Percentiles rank a stretch among this genome's conserved stretches.
Evolutionary conservation across 2,113 vertebrate species (phyloP).

Genomic region (Platichthys flesus): DNA sequence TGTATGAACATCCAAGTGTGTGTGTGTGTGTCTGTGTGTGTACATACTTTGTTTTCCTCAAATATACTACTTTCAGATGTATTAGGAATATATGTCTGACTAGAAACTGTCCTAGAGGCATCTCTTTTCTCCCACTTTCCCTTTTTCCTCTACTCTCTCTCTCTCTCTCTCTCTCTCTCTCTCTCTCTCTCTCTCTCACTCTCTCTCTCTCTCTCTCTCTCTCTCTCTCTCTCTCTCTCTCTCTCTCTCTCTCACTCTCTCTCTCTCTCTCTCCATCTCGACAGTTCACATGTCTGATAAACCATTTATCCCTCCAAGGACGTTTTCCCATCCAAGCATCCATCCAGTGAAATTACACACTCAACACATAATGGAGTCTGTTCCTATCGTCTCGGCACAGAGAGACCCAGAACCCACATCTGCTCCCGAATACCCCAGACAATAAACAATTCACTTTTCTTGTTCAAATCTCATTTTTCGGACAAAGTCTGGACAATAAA

Average conservation of each 20-base stretch:
- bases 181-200: not conserved
- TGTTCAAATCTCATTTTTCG: slow-evolving; percentile 81
- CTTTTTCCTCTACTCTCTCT: slow-evolving; percentile 4
- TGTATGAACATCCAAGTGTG: not conserved
- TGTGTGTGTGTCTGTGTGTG: too few species aligned
- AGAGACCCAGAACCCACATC: slow-evolving; percentile 75
- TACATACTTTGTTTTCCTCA: slow-evolving; percentile 19
- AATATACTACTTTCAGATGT: slow-evolving; percentile 19
- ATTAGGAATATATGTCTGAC: slow-evolving; percentile 15
- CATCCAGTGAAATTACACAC: slow-evolving; percentile 76
- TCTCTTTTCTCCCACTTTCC: slow-evolving; percentile 42
- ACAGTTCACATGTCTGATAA: slow-evolving; percentile 70
- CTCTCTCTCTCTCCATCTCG: slow-evolving; percentile 15
- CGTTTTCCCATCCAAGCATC: slow-evolving; percentile 69
- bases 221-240: not conserved
- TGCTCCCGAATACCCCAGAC: slow-evolving; percentile 79
- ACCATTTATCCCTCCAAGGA: slow-evolving; percentile 77
- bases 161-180: slow-evolving; percentile 5
- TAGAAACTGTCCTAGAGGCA: slow-evolving; percentile 46
- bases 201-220: not conserved
- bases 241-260: slow-evolving; percentile 1
- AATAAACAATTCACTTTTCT: slow-evolving; percentile 84
- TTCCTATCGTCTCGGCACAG: slow-evolving; percentile 80
- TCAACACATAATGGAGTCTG: slow-evolving; percentile 72
- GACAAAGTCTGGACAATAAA: slow-evolving; percentile 79